A percentile compares a stretch with the other conserved stretches of the same genome.
These are phyloP conservation scores for Epizoanthus stellaris DNA, from an alignment of 92 coral and sea anemone species.

Conservation along the genomic window DNA sequence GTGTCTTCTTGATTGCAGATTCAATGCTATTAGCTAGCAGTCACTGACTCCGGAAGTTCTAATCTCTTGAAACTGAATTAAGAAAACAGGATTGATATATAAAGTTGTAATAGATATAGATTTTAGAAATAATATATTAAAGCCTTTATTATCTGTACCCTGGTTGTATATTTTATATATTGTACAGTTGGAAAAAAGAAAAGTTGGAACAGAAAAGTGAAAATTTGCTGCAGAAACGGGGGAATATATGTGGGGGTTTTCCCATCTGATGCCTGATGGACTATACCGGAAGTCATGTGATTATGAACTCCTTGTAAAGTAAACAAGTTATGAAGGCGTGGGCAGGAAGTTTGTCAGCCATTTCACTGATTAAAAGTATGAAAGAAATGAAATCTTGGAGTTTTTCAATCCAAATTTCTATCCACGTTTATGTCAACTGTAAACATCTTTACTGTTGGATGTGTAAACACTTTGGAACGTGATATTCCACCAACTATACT, in stretches of 20 bases:
- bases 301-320: not conserved
- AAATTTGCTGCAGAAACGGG: not conserved
- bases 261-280: not conserved
- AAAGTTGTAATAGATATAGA: constrained; percentile 3
- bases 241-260: not conserved
- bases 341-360: not conserved
- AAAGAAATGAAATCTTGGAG: not conserved
- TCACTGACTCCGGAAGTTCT: not conserved
- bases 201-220: not conserved
- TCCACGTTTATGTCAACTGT: not conserved
- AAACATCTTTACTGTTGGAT: not conserved
- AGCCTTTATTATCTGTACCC: not conserved
- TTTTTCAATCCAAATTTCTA: not conserved
- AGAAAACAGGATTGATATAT: not conserved
- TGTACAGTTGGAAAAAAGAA: not conserved
- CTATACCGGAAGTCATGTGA: constrained; percentile 14
- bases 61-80: not conserved
- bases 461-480: not conserved
- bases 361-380: constrained; percentile 1
- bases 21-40: no score
- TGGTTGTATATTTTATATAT: not conserved
- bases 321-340: not conserved
- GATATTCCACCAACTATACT: not conserved
- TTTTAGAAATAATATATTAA: constrained; percentile 24
- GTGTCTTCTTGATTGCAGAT: not conserved